A percentile compares a stretch with the other conserved stretches of the same genome.
Conservation (phyloP, 1,140 invertebrate genomes). For the Eumeta japonica region DNA sequence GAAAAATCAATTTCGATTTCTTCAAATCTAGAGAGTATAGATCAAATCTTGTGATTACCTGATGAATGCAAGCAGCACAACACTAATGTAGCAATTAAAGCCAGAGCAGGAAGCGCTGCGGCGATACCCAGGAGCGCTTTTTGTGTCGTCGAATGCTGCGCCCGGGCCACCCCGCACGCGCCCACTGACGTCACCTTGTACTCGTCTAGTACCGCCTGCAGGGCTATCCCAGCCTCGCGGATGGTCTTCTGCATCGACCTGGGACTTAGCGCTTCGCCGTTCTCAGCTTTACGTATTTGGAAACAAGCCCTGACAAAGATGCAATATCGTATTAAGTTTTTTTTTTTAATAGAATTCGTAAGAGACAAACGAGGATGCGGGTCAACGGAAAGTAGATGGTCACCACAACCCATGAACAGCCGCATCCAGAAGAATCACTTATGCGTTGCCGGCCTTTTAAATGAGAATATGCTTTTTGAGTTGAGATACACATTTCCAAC, state of each 20-base stretch:
- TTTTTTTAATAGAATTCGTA: too few species aligned
- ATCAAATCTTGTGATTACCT: too few species aligned
- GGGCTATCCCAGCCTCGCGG: slow-evolving; percentile 24
- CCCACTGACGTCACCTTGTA: slow-evolving; percentile 33
- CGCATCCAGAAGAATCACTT: too few species aligned
- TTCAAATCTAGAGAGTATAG: too few species aligned
- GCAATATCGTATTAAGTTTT: too few species aligned
- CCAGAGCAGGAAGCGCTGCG: slow-evolving; percentile 27
- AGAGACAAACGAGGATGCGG: too few species aligned
- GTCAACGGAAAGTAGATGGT: too few species aligned
- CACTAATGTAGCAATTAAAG: slow-evolving; percentile 23
- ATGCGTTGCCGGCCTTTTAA: too few species aligned
- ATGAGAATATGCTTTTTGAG: too few species aligned
- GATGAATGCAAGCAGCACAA: slow-evolving; percentile 37
- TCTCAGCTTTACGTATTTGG: slow-evolving; percentile 35
- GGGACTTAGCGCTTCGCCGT: slow-evolving; percentile 33
- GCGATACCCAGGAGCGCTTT: slow-evolving; percentile 29
- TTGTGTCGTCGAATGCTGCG: slow-evolving; percentile 18
- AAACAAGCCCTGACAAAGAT: slow-evolving; percentile 38
- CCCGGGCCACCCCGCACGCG: slow-evolving; percentile 18
- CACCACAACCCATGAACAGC: too few species aligned
- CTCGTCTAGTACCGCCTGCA: slow-evolving; percentile 28
- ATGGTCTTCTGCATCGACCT: slow-evolving; percentile 34
- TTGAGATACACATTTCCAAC: too few species aligned
- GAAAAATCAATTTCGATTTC: too few species aligned